These are phyloP conservation scores for Calosoma granatense DNA, from an alignment of 1,140 invertebrate genomes.

Conservation along the genomic window DNA sequence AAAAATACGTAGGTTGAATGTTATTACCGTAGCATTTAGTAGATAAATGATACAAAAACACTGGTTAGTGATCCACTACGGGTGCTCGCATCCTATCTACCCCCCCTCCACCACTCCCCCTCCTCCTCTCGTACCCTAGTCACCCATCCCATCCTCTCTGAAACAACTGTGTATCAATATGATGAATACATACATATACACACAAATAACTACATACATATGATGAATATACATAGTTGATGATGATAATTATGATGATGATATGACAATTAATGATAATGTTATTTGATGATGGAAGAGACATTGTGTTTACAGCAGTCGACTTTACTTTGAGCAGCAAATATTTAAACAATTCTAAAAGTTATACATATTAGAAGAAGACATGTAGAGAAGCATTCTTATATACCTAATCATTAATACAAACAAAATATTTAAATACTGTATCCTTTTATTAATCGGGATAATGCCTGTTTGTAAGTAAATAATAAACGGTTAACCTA, in stretches of 20 bases:
- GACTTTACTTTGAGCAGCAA: slow-evolving; percentile 6
- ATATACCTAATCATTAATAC: slow-evolving; percentile 4
- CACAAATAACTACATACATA: neutral
- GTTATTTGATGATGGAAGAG: no score
- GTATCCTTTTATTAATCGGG: slow-evolving; percentile 5
- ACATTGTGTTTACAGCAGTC: slow-evolving; percentile 5
- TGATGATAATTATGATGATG: no score
- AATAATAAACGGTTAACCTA: neutral
- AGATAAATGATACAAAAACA: slow-evolving; percentile 1
- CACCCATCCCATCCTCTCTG: no score
- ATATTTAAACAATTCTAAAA: slow-evolving; percentile 9
- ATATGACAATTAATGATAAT: no score
- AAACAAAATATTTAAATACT: slow-evolving; percentile 4
- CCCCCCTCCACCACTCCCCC: no score
- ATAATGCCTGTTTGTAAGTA: neutral
- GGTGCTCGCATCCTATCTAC: neutral
- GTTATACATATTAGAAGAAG: slow-evolving; percentile 7
- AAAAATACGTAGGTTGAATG: slow-evolving; percentile 1
- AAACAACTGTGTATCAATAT: neutral
- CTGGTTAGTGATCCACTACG: slow-evolving; percentile 3
- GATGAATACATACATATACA: neutral
- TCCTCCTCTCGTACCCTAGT: no score
- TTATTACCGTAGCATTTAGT: neutral
- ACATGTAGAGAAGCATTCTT: slow-evolving; percentile 6
- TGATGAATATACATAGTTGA: neutral